Evolutionary conservation across 2,888 invertebrate genomes (phyloP), one percentile per base, ranked within the genome.

Genomic region (Agrilus biguttatus): DNA sequence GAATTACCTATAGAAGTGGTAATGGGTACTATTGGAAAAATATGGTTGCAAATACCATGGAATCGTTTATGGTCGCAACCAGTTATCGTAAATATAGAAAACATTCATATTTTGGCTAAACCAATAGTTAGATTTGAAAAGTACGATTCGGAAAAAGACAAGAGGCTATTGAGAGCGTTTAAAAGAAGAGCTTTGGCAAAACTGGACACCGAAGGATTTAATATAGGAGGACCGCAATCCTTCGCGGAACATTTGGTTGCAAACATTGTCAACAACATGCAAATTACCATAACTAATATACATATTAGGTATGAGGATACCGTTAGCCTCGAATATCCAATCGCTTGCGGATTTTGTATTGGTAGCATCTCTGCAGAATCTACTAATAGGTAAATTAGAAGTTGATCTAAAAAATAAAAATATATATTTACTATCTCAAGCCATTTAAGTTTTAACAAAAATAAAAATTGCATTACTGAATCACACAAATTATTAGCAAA

Each of bases 301-400:
- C 88, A 89, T 63, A 72, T 89, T 45, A 71, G 88, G 48, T 88
- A 86, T 55, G 88, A 88, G 61, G 87, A 88, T 58, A 73, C 74
- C 7, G 71, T 80, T 49, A 76, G 78, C 49, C 77, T 76, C 36
- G 74, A 75, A 46, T 72, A 72, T 12, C 77, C 83, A 5, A 67
- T 85, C 53, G 80, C 83, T 0, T 81, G 80, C 57, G 88, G 88
- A 2, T 57, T 87, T 28, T 86, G 85, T 61, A 69, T 89, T 45
- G 83, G 85, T 55, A 78, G 75, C 51, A 67, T 88, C 49, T 80
- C 83, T 1, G 79, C 86, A 49, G 83, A 85, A 61, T 83, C 84
- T 7, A 87, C 87, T 3, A 86, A 86, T 57, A 81, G 77, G 83
- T 81, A 58, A 66, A 57, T 36, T 37, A 36, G 6, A 36, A 32